Conservation (phyloP, 2,113 vertebrate species). For the Morone chrysops region DNA sequence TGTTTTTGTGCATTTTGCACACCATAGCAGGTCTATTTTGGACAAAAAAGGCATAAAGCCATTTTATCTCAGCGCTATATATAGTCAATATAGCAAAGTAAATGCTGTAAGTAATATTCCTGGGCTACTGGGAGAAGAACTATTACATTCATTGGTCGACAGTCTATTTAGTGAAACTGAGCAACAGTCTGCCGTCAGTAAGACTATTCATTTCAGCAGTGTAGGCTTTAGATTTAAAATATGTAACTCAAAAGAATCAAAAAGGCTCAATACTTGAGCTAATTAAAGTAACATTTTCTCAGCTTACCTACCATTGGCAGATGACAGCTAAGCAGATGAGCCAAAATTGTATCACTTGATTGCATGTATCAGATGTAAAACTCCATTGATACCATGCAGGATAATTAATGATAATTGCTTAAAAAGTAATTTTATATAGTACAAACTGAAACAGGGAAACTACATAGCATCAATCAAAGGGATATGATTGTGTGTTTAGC, state of each 20-base stretch:
- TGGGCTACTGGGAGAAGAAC: neutral
- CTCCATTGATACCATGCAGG: neutral
- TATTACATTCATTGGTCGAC: constrained; percentile 8
- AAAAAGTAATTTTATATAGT: neutral
- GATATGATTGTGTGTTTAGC: constrained; percentile 23
- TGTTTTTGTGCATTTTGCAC: constrained; percentile 2
- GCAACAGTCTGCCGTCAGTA: neutral
- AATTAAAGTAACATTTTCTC: too few relatives aligned
- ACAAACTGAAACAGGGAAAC: too few relatives aligned
- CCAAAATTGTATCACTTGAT: neutral
- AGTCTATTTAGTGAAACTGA: constrained; percentile 25
- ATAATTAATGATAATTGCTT: neutral
- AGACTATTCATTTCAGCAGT: constrained; percentile 13
- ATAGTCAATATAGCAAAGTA: constrained; percentile 9
- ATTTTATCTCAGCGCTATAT: neutral
- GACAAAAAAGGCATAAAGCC: neutral
- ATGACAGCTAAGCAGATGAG: neutral
- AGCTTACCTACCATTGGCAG: too few relatives aligned
- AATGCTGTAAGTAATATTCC: neutral
- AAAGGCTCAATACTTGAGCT: too few relatives aligned
- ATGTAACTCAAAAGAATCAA: too few relatives aligned
- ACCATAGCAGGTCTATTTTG: neutral
- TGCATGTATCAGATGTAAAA: neutral
- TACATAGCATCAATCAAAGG: constrained; percentile 1
- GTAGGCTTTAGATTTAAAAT: constrained; percentile 1